phyloP scores from a whole-genome alignment of 1,140 invertebrate species.

The Colletes gigas region DNA sequence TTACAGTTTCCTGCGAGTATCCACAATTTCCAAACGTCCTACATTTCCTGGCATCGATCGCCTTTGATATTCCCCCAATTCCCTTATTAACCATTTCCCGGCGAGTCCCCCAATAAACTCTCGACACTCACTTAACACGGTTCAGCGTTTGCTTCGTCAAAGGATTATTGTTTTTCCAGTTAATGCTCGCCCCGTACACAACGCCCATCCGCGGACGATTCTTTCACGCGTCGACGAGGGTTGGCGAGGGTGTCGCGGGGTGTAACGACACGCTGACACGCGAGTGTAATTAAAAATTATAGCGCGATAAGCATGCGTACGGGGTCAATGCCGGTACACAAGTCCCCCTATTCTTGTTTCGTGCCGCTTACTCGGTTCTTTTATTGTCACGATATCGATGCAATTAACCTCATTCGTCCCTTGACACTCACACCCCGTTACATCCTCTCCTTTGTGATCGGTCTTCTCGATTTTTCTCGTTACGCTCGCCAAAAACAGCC shows the following conservation, averaged over 20 bases:
- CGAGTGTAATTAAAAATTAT: slow-evolving; percentile 73
- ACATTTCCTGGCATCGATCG: too few relatives aligned
- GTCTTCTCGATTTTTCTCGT: background rate
- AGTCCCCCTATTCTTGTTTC: background rate
- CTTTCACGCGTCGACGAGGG: slow-evolving; percentile 12
- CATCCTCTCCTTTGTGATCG: background rate
- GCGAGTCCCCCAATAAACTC: background rate
- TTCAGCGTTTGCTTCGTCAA: background rate
- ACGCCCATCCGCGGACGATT: background rate
- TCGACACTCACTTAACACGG: background rate
- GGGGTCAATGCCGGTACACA: slow-evolving; percentile 27
- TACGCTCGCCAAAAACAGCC: background rate
- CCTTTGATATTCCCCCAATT: background rate
- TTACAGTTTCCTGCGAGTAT: too few relatives aligned
- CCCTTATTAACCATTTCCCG: background rate
- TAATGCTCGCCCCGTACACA: background rate
- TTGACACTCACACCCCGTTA: slow-evolving; percentile 33
- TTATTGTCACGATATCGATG: slow-evolving; percentile 32
- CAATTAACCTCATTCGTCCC: slow-evolving; percentile 43
- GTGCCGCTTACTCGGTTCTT: background rate
- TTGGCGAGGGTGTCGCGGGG: background rate
- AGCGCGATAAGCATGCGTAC: slow-evolving; percentile 51
- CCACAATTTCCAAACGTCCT: too few relatives aligned
- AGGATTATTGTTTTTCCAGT: background rate
- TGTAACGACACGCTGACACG: slow-evolving; percentile 58